Evolutionary conservation across 2,797 vertebrate genomes (phyloP).

Genomic region (Melanotaenia nigrans): DNA sequence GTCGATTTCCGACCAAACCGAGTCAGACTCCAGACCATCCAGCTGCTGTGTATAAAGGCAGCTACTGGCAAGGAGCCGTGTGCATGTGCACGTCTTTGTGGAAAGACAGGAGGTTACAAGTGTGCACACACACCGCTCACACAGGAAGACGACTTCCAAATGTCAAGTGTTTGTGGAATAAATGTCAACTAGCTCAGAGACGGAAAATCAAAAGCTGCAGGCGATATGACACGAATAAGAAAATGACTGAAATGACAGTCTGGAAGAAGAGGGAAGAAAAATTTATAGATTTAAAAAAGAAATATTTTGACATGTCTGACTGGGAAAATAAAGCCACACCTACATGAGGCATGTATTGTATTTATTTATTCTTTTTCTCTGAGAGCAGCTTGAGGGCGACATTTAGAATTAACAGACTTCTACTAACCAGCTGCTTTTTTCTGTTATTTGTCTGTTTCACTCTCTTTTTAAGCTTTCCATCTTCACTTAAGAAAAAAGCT

Average conservation of each 20-base stretch:
- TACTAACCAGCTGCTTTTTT: too few species aligned
- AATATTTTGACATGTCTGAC: conserved; percentile 1
- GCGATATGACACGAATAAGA: conserved; percentile 10
- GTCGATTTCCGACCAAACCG: conserved; percentile 15
- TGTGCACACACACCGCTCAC: conserved; percentile 21
- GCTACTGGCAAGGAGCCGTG: conserved; percentile 14
- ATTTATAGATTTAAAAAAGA: neutral
- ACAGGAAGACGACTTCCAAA: conserved; percentile 62
- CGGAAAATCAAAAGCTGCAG: conserved; percentile 60
- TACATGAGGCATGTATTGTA: conserved; percentile 3
- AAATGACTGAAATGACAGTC: neutral
- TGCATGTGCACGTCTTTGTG: conserved; percentile 8
- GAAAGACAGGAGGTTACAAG: conserved; percentile 9
- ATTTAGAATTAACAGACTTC: too few species aligned
- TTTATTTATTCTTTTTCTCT: too few species aligned
- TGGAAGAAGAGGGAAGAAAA: neutral
- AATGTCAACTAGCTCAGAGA: conserved; percentile 73
- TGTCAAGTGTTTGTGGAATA: conserved; percentile 76
- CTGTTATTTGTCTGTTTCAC: too few species aligned
- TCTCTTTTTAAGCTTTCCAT: too few species aligned
- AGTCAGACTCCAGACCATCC: conserved; percentile 23
- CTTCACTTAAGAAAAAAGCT: too few species aligned
- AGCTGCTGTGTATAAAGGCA: conserved; percentile 51
- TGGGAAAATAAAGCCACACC: neutral
- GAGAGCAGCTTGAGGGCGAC: too few species aligned